Evolutionary conservation across 2,113 vertebrate genomes (phyloP), one percentile per base, ranked within the genome.

Genomic region (Pelodiscus sinensis): DNA sequence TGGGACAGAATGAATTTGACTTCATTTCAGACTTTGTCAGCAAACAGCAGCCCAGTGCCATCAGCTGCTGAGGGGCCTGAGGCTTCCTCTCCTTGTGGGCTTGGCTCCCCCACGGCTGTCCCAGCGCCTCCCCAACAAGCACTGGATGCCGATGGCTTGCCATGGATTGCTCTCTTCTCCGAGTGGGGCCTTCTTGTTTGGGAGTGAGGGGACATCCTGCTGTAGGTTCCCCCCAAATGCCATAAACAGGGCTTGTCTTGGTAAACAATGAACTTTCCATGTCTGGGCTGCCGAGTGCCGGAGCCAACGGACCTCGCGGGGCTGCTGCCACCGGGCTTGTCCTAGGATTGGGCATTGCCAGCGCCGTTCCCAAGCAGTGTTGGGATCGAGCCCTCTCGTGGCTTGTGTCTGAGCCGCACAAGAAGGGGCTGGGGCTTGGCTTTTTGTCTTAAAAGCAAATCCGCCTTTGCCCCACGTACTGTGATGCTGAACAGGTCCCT

Each of bases 1-100:
- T 99, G 96, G 99, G 99, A 97, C 99, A 99, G 97, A 99, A 99
- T 73, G 99, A 99, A 98, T 99, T 99, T 90, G 99, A 99, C 97
- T 99, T 99, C 96, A 98, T 99, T 96, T 98, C 99, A 75, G 99
- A 99, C 98, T 99, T 99, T 97, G 99, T 99, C 89, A 98, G 98
- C 97, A 99, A 99, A 98, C 99, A 99, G 95, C 99, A 99, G 86
- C 98, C 99, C 38, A 99, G 99, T 95, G 99, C 99, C 3, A 99
- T 99, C 85, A 99, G 99, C 89, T 99, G 99, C 96, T 99, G 98
- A 99, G 96, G 87, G 68, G 86, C 65, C 90, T 89, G 35, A 29
- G 85, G 89, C 92, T 88, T 85, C 86, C 94, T 94, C 56, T 86
- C 81, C 93, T 91, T 80, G 44, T 44, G 90, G 92, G 90, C 52